A percentile compares a stretch with the other conserved stretches of the same genome.
phyloP scores from a whole-genome alignment of 2,113 vertebrate species.

The Naja naja region DNA sequence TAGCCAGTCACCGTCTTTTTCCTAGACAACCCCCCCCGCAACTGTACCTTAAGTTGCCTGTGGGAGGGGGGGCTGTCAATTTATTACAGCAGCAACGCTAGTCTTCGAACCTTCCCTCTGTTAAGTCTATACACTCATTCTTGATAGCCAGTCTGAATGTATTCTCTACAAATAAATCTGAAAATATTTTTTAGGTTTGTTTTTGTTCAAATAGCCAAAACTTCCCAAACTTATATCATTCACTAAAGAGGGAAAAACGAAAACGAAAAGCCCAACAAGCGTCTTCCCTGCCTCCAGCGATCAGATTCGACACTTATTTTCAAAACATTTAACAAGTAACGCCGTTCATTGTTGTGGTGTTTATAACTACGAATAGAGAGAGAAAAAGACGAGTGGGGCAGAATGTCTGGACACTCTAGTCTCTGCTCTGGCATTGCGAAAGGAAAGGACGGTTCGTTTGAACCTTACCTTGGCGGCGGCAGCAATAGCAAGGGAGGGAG shows the following conservation, averaged over 20 bases:
- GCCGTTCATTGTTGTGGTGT: constrained; percentile 35
- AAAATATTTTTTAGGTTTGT: constrained; percentile 28
- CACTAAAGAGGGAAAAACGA: not conserved
- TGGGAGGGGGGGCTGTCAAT: not conserved
- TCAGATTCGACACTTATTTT: not conserved
- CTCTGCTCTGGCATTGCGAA: constrained; percentile 29
- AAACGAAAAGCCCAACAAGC: not conserved
- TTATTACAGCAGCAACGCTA: not conserved
- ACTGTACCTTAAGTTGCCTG: not conserved
- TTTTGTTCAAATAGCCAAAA: not conserved
- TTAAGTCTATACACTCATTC: not conserved
- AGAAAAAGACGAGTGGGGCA: constrained; percentile 31
- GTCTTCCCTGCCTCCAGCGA: not conserved
- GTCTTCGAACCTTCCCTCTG: not conserved
- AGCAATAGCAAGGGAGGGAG: constrained; percentile 26
- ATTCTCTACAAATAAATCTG: not conserved
- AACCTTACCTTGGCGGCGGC: constrained; percentile 8
- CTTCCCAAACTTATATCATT: constrained; percentile 40
- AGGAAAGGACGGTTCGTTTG: constrained; percentile 34
- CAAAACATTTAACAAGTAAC: constrained; percentile 17
- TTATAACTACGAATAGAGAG: constrained; percentile 46
- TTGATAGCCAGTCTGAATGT: not conserved
- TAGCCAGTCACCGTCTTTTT: not conserved
- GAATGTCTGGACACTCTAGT: constrained; percentile 21
- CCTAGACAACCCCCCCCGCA: not conserved